Percentiles rank a stretch among this genome's conserved stretches.
Conservation (phyloP, 2,888 invertebrate species). For the Cordilura impudica region DNA sequence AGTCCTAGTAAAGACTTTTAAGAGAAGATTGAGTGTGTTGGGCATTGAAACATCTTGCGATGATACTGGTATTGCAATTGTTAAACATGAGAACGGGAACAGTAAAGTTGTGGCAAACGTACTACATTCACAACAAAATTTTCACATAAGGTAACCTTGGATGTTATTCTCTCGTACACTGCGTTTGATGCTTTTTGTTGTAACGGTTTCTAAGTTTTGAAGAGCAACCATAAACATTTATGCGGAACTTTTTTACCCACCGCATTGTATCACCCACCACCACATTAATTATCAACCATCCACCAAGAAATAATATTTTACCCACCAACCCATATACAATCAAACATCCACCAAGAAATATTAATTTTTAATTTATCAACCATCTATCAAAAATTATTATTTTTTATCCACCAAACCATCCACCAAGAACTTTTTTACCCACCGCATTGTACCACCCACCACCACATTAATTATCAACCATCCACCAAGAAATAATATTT, state of each 20-base stretch:
- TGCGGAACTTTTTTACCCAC: not conserved
- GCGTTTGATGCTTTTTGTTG: too few species aligned
- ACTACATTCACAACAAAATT: constrained; percentile 87
- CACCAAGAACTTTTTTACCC: not conserved
- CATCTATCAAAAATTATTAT: too few species aligned
- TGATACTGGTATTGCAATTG: constrained; percentile 95
- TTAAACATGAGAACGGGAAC: constrained; percentile 80
- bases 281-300: too few species aligned
- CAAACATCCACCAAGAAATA: too few species aligned
- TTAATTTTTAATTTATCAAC: too few species aligned
- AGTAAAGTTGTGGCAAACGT: constrained; percentile 86
- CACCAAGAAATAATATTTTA: too few species aligned
- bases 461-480: too few species aligned
- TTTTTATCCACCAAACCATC: too few species aligned
- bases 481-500: too few species aligned
- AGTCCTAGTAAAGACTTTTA: not conserved
- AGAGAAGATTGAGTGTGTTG: constrained; percentile 79
- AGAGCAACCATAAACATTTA: too few species aligned
- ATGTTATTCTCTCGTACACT: not conserved
- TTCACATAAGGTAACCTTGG: constrained; percentile 83
- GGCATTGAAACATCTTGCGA: constrained; percentile 99
- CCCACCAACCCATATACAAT: too few species aligned
- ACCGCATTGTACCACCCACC: not conserved
- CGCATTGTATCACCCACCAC: not conserved
- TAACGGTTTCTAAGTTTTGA: too few species aligned